These are phyloP conservation scores for Scaptomyza pallida DNA, from an alignment of 1,140 invertebrate species.

Conservation along the genomic window DNA sequence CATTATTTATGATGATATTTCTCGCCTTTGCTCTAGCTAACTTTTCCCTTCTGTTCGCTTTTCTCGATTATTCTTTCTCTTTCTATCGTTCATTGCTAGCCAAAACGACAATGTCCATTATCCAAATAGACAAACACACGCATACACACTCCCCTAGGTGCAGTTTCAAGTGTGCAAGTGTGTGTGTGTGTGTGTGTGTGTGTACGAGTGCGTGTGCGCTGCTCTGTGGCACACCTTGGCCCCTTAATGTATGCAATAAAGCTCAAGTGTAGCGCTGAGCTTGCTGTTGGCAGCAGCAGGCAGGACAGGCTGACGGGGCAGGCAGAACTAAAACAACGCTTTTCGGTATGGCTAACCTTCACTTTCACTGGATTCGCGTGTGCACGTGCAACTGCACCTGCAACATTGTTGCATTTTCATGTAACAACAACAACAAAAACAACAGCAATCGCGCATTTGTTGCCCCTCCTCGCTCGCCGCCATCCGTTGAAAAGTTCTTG, in stretches of 20 bases:
- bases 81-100: conserved; percentile 19
- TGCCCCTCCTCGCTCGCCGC: conserved; percentile 20
- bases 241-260: conserved; percentile 82
- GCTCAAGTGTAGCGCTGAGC: conserved; percentile 71
- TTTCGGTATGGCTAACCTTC: conserved; percentile 69
- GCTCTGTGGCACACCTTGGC: conserved; percentile 75
- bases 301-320: no score
- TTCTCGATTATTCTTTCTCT: no score
- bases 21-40: conserved; percentile 5
- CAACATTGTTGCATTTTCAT: conserved; percentile 76
- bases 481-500: conserved; percentile 71
- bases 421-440: conserved; percentile 30
- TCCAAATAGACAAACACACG: conserved; percentile 61
- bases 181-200: conserved; percentile 25
- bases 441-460: conserved; percentile 32
- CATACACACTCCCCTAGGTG: conserved; percentile 33
- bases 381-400: conserved; percentile 19
- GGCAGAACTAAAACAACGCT: conserved; percentile 48
- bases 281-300: conserved; percentile 10
- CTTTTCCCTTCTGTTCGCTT: conserved; percentile 1
- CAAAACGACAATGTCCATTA: conserved; percentile 75
- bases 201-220: conserved; percentile 39
- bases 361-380: conserved; percentile 60
- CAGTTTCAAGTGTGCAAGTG: conserved; percentile 41
- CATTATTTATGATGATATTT: conserved; percentile 62